Base-by-base conservation (phyloP, 2,888 invertebrate species). In the Meghimatium bilineatum region DNA sequence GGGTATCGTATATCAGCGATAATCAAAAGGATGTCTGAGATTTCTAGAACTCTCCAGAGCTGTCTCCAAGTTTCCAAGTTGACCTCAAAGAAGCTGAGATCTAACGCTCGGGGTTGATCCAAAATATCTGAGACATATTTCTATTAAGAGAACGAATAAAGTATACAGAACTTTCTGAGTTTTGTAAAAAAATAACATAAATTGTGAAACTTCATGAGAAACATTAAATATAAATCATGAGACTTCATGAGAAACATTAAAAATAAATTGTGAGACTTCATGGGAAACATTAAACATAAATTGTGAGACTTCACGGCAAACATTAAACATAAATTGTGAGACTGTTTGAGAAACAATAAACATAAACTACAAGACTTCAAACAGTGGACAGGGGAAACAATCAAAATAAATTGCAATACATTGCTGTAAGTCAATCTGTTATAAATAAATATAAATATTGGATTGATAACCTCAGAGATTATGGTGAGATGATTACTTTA, bases 41-140 rank as follows among this genome's bases (percentile, higher is more conserved):
- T 97, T 94, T 99, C 99, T 12, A 98, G 92, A 0, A 99, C 98
- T 67, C 99, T 94, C 99, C 99, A 99, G 86, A 99, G 93, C 90
- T 99, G 99, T 26, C 98, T 94, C 98, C 98, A 99, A 0, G 98
- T 98, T 94, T 99, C 98, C 88, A 99, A 94, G 94, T 99, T 99
- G 85, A 98, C 93, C 93, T 99, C 98, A 93, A 97, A 98, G 91
- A 97, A 96, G 77, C 97, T 97, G 87, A 98, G 94, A 8, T 96
- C 95, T 85, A 95, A 95, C 91, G 95, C 83, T 0, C 72, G 63
- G 6, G 77, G 83, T 60, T 83, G 83, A 29, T 71, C 77, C 49
- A 83, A 26, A 32, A 83, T 72, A 36, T 77, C 72, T n/a, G 49
- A 52, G n/a, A 83, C 71, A 78, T 83, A 83, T 23, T 34, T 29